Evolutionary conservation across 2,888 invertebrate genomes (phyloP).

Genomic region (Platycheirus rosarum): DNA sequence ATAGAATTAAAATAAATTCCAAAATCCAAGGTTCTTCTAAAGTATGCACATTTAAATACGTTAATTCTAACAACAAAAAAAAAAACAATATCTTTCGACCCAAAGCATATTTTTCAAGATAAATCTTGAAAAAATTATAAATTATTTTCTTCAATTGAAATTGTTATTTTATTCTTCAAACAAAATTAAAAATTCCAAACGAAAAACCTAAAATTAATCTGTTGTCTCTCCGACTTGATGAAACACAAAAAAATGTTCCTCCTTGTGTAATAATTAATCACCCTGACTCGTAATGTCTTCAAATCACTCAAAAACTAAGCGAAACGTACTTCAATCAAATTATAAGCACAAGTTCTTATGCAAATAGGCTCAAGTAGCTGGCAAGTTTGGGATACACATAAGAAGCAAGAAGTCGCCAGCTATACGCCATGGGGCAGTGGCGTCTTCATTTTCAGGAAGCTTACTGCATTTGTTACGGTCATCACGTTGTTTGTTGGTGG

Average conservation of each 20-base stretch:
- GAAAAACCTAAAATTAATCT: conserved; percentile 4
- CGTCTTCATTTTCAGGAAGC: conserved; percentile 3
- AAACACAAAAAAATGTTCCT: conserved; percentile 19
- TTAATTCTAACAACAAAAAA: no score
- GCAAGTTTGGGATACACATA: no score
- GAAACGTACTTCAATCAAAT: conserved; percentile 41
- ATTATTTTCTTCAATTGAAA: background rate
- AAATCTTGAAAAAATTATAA: background rate
- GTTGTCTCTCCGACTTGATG: background rate
- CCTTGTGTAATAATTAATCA: conserved; percentile 58
- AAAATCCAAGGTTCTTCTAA: no score
- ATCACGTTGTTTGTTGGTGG: no score
- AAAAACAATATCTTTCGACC: no score
- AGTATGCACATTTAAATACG: no score
- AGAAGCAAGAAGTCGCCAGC: conserved; percentile 5
- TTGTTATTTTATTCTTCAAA: background rate
- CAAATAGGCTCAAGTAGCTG: background rate
- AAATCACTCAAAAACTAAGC: conserved; percentile 9
- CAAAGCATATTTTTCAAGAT: no score
- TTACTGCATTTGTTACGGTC: background rate
- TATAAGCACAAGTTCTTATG: conserved; percentile 18
- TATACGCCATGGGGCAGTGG: background rate
- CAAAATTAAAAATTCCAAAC: conserved; percentile 1
- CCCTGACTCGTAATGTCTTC: conserved; percentile 27
- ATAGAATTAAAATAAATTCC: no score